Evolutionary conservation across 1,140 invertebrate genomes (phyloP).

Genomic region (Aphis gossypii): DNA sequence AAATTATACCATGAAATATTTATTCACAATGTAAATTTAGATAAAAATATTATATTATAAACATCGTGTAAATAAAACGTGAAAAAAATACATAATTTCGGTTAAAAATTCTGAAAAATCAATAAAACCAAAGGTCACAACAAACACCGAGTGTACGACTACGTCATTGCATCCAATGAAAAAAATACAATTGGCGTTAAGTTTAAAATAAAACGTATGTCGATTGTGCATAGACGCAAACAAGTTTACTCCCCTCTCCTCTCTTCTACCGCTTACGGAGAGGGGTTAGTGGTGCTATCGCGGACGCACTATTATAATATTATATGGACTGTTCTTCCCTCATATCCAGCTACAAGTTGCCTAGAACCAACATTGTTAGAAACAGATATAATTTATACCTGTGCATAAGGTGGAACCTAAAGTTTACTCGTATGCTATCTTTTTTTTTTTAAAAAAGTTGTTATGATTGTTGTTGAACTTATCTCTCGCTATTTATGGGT

Average conservation of each 20-base stretch:
- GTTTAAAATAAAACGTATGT: not conserved
- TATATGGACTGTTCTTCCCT: too few species aligned
- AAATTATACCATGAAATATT: not conserved
- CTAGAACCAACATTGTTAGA: too few species aligned
- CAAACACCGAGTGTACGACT: not conserved
- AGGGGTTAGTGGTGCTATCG: not conserved
- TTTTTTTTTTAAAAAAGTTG: too few species aligned
- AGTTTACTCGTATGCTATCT: too few species aligned
- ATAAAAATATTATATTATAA: slow-evolving; percentile 19
- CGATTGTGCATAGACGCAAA: not conserved
- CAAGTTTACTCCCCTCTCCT: not conserved
- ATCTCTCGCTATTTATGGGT: too few species aligned
- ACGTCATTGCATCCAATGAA: not conserved
- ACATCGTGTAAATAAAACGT: not conserved
- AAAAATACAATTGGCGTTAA: not conserved
- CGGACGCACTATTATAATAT: too few species aligned
- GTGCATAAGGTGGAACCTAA: too few species aligned
- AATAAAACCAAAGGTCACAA: slow-evolving; percentile 30
- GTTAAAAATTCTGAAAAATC: slow-evolving; percentile 37
- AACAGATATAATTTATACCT: too few species aligned
- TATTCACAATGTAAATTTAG: not conserved
- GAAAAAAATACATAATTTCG: slow-evolving; percentile 25
- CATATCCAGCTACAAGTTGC: too few species aligned
- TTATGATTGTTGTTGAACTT: too few species aligned
- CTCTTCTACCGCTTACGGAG: not conserved